Percentiles rank a stretch among this genome's conserved stretches.
Evolutionary conservation across 1,140 invertebrate species (phyloP).

Genomic region (Mya arenaria): DNA sequence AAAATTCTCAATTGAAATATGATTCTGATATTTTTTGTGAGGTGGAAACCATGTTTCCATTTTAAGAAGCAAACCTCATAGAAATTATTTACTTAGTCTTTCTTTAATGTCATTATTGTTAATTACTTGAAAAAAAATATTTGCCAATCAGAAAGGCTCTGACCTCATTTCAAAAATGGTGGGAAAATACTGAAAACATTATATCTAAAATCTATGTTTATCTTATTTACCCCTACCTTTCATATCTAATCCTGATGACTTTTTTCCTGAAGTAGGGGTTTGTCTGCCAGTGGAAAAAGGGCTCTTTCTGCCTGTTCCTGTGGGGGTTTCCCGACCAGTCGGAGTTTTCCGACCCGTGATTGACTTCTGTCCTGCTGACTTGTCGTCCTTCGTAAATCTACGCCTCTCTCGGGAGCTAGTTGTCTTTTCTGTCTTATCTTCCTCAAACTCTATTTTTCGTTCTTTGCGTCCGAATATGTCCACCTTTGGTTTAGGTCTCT

Average conservation of each 20-base stretch:
- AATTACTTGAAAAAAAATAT: too few species aligned
- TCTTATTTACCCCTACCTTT: too few species aligned
- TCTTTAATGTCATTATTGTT: too few species aligned
- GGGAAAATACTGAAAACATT: too few species aligned
- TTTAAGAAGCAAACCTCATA: too few species aligned
- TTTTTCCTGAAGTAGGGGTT: constrained; percentile 14
- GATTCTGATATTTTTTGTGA: too few species aligned
- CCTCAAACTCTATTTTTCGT: background rate
- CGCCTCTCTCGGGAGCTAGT: background rate
- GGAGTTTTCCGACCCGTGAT: constrained; percentile 6
- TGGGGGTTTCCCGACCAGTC: constrained; percentile 36
- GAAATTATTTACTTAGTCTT: too few species aligned
- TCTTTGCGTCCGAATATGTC: constrained; percentile 48
- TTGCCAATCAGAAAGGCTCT: too few species aligned
- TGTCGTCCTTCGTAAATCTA: constrained; percentile 2
- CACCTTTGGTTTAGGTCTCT: constrained; percentile 41
- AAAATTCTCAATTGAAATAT: too few species aligned
- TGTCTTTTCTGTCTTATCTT: constrained; percentile 12
- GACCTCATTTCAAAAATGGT: too few species aligned
- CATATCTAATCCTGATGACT: background rate
- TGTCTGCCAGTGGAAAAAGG: background rate
- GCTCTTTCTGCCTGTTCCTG: constrained; percentile 24
- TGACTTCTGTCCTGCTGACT: background rate
- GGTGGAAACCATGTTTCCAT: too few species aligned
- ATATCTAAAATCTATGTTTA: too few species aligned